Evolutionary conservation across 1,140 invertebrate species (phyloP).

Genomic region (Drosophila busckii): DNA sequence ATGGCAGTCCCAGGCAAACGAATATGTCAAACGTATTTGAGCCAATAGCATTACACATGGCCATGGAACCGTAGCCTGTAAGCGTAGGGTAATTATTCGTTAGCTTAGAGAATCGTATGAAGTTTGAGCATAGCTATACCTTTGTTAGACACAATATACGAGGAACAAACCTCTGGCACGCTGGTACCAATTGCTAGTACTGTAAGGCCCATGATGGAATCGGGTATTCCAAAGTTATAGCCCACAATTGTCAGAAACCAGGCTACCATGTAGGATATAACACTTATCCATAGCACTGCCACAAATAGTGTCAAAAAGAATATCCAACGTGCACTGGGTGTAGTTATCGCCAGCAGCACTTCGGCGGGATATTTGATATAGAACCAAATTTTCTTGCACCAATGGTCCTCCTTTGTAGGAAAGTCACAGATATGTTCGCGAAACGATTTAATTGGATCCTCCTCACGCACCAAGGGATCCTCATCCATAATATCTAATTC

Average conservation of each 20-base stretch:
- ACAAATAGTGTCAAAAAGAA: conserved; percentile 87
- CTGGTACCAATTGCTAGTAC: conserved; percentile 86
- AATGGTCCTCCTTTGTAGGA: background rate
- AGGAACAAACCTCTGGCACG: conserved; percentile 90
- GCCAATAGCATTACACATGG: conserved; percentile 91
- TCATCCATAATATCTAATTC: conserved; percentile 8
- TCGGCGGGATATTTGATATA: conserved; percentile 36
- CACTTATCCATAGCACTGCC: conserved; percentile 92
- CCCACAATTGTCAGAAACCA: conserved; percentile 96
- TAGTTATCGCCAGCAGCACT: conserved; percentile 39
- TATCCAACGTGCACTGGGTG: conserved; percentile 35
- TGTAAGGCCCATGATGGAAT: conserved; percentile 89
- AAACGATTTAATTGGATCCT: conserved; percentile 9
- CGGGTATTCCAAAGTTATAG: conserved; percentile 85
- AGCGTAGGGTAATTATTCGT: too few species aligned
- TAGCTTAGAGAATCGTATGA: too few species aligned
- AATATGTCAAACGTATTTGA: conserved; percentile 93
- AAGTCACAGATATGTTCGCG: conserved; percentile 6
- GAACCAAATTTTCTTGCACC: conserved; percentile 23
- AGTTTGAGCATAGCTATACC: too few species aligned
- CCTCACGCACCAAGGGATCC: conserved; percentile 38
- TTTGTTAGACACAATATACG: conserved; percentile 88
- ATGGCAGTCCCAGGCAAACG: conserved; percentile 89
- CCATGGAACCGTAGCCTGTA: conserved; percentile 89
- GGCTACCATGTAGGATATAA: conserved; percentile 90